A percentile compares a stretch with the other conserved stretches of the same genome.
These are phyloP conservation scores for Numenius phaeopus DNA, from an alignment of 2,797 vertebrate genomes.

Conservation along the genomic window DNA sequence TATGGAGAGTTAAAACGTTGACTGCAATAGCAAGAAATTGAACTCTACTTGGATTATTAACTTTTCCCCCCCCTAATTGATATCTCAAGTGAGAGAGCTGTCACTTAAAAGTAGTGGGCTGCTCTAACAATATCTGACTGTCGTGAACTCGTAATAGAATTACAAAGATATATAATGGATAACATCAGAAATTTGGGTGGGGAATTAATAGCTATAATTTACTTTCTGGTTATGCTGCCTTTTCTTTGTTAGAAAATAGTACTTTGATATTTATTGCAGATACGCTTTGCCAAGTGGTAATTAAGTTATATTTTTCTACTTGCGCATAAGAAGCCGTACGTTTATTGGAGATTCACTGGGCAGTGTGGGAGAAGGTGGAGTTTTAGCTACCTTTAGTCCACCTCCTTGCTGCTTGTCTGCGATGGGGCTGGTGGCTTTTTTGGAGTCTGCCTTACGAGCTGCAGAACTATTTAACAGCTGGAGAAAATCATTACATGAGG, in stretches of 20 bases:
- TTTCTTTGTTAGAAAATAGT: background rate
- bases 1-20: background rate
- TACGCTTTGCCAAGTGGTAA: background rate
- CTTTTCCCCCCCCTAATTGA: background rate
- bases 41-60: background rate
- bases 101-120: constrained; percentile 15
- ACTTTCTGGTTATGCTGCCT: background rate
- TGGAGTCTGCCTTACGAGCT: background rate
- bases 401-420: background rate
- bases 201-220: constrained; percentile 38
- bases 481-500: background rate
- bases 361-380: background rate
- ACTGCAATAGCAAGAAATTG: background rate
- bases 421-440: accelerated
- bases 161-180: background rate
- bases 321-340: background rate
- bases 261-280: background rate
- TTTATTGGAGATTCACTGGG: background rate
- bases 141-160: background rate
- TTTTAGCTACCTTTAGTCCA: background rate
- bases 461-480: background rate
- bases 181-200: background rate
- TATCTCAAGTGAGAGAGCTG: background rate
- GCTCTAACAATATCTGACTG: background rate
- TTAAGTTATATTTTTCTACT: background rate